These are phyloP conservation scores for Eubasilissa splendida DNA, from an alignment of 2,888 invertebrate species.

Conservation along the genomic window DNA sequence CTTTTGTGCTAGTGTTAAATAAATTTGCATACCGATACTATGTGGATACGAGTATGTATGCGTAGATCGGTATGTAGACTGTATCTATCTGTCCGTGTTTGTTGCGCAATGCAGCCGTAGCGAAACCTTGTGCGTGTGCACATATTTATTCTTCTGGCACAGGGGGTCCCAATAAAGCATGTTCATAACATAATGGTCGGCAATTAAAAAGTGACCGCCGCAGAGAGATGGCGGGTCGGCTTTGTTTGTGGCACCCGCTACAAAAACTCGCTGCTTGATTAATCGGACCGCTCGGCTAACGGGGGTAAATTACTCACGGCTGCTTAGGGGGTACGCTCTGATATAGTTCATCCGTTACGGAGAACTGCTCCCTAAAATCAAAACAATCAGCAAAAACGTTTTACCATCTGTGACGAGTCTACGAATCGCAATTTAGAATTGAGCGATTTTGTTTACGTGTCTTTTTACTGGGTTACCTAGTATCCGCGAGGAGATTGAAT, in stretches of 20 bases:
- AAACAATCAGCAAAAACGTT: neutral
- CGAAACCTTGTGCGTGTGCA: neutral
- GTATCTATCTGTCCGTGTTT: neutral
- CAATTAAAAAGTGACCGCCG: constrained; percentile 54
- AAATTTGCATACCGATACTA: no score
- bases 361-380: neutral
- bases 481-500: neutral
- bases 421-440: neutral
- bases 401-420: neutral
- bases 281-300: constrained; percentile 51
- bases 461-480: neutral
- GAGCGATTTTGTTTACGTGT: neutral
- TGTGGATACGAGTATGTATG: neutral
- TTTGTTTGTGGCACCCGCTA: constrained; percentile 46
- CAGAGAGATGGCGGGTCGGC: constrained; percentile 45
- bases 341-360: neutral
- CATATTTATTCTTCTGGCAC: constrained; percentile 42
- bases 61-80: neutral
- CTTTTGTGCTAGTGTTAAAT: no score
- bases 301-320: constrained; percentile 50
- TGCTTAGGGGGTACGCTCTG: constrained; percentile 29
- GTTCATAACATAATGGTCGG: constrained; percentile 52
- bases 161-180: constrained; percentile 56
- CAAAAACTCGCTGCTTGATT: constrained; percentile 51
- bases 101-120: constrained; percentile 9